These are phyloP conservation scores for Triops longicaudatus DNA, from an alignment of 1,140 invertebrate genomes.

Conservation along the genomic window DNA sequence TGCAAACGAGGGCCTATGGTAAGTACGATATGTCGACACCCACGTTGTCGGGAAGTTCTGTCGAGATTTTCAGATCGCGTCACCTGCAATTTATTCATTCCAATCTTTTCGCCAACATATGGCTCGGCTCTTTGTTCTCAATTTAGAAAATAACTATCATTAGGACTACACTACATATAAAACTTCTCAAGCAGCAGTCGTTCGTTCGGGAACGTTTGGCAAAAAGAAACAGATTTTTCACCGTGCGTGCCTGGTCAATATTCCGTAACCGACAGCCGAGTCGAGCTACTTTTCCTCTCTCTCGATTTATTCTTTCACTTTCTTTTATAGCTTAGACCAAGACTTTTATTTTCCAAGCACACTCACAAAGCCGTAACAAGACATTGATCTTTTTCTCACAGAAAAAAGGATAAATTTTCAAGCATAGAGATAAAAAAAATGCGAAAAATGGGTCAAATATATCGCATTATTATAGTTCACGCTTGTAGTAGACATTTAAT, in stretches of 20 bases:
- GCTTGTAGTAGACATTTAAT: neutral
- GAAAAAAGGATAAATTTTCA: neutral
- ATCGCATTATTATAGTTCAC: neutral
- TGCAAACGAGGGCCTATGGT: conserved; percentile 52
- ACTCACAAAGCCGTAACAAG: conserved; percentile 1
- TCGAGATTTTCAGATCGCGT: neutral
- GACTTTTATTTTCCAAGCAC: neutral
- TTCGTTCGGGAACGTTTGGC: neutral
- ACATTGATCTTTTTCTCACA: conserved; percentile 9
- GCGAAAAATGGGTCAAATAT: neutral
- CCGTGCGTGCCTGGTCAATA: neutral
- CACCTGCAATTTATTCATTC: neutral
- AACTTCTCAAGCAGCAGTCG: neutral
- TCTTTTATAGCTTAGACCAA: neutral
- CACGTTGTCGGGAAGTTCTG: neutral
- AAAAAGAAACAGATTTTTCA: neutral
- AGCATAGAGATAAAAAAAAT: neutral
- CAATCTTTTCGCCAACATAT: neutral
- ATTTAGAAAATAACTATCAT: neutral
- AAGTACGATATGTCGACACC: conserved; percentile 32
- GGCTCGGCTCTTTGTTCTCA: neutral
- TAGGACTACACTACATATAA: neutral
- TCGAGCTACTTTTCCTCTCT: neutral
- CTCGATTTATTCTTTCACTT: neutral
- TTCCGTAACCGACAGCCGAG: conserved; percentile 5